These are phyloP conservation scores for Adoxophyes honmai DNA, from an alignment of 1,140 invertebrate genomes.

Conservation along the genomic window DNA sequence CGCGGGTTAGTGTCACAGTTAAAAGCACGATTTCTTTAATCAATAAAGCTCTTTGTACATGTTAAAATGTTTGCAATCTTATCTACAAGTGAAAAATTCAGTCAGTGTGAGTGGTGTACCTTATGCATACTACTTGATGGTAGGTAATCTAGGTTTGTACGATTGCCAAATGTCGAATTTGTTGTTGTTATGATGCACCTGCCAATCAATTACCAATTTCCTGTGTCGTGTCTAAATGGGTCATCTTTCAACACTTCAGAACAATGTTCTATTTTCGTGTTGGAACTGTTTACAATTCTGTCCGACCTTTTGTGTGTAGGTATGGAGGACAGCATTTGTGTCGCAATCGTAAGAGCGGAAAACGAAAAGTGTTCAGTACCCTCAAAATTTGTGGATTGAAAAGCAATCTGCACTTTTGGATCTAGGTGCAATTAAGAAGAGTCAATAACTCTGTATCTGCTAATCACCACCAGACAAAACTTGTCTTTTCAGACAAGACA, in stretches of 20 bases:
- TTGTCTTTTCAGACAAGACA: no score
- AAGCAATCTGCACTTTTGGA: no score
- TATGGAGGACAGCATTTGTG: no score
- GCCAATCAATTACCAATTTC: conserved; percentile 27
- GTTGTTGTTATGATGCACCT: conserved; percentile 23
- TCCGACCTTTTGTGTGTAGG: neutral
- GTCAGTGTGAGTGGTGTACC: neutral
- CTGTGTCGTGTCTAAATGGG: conserved; percentile 5
- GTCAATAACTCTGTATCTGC: no score
- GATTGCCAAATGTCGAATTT: conserved; percentile 27
- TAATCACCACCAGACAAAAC: no score
- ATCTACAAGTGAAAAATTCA: neutral
- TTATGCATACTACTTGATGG: no score
- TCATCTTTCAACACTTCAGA: conserved; percentile 5
- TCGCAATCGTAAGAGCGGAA: no score
- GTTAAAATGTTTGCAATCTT: conserved; percentile 1
- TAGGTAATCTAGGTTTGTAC: conserved; percentile 11
- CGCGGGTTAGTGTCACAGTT: neutral
- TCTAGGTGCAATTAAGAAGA: no score
- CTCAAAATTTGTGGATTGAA: no score
- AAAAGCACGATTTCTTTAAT: neutral
- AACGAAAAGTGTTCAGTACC: no score
- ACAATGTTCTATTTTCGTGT: conserved; percentile 10
- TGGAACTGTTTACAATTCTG: conserved; percentile 3
- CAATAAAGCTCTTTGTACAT: conserved; percentile 4